Conservation (phyloP, 2,113 vertebrate species). For the Drymodes brunneopygia region DNA sequence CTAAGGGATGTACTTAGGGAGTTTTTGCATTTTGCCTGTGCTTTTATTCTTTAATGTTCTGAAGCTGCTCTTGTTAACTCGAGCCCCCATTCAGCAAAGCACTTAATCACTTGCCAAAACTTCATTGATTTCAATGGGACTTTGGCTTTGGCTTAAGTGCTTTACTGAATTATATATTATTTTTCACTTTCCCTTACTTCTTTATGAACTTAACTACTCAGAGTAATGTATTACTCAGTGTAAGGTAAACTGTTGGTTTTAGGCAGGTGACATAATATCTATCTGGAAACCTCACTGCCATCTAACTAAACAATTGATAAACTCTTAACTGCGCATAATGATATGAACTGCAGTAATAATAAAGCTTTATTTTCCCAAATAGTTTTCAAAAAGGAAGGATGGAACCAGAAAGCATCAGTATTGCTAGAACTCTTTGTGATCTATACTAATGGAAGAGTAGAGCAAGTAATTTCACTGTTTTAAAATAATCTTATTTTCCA, state of each 20-base stretch:
- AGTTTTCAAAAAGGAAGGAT: neutral
- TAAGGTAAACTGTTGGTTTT: neutral
- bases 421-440: neutral
- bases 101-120: neutral
- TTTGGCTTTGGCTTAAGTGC: neutral
- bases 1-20: neutral
- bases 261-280: neutral
- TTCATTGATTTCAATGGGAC: neutral
- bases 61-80: neutral
- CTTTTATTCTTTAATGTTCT: neutral
- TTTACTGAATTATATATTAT: neutral
- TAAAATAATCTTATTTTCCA: neutral
- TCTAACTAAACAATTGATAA: neutral
- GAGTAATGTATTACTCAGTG: neutral
- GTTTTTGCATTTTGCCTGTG: neutral
- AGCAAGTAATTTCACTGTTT: neutral
- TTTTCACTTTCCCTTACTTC: neutral
- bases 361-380: neutral
- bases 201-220: neutral
- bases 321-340: neutral
- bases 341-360: neutral
- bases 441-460: neutral
- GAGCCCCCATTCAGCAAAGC: neutral
- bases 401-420: neutral
- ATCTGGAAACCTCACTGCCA: neutral